A percentile compares a stretch with the other conserved stretches of the same genome.
These are phyloP conservation scores for Sinhomidia bicolor DNA, from an alignment of 2,888 invertebrate species.

Conservation along the genomic window DNA sequence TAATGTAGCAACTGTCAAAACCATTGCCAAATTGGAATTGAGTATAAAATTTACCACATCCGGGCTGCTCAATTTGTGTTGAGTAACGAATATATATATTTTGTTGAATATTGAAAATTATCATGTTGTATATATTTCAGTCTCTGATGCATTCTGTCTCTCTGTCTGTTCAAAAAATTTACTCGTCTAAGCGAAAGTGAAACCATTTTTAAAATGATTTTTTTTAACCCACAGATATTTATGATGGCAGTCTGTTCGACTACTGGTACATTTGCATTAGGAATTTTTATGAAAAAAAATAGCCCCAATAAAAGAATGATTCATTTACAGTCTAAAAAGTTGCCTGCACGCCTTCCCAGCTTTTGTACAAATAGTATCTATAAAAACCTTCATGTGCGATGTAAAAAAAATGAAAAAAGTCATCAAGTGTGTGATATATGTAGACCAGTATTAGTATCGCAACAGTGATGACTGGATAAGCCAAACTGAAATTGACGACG, in stretches of 20 bases:
- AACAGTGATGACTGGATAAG: neutral
- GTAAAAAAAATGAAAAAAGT: too few relatives aligned
- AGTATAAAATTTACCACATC: constrained; percentile 19
- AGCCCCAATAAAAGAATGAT: neutral
- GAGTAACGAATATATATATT: too few relatives aligned
- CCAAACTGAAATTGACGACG: neutral
- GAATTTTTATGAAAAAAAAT: too few relatives aligned
- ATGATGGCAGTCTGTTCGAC: too few relatives aligned
- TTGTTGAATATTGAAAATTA: constrained; percentile 11
- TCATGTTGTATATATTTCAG: neutral
- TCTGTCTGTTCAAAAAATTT: too few relatives aligned
- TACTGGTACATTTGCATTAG: too few relatives aligned
- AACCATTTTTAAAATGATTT: too few relatives aligned
- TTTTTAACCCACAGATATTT: too few relatives aligned
- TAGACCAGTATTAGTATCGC: too few relatives aligned
- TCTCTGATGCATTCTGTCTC: too few relatives aligned
- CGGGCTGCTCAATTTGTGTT: constrained; percentile 8
- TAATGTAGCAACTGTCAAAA: neutral
- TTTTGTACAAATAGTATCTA: neutral
- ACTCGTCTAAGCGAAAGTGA: too few relatives aligned
- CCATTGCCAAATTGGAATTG: constrained; percentile 13
- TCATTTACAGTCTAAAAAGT: constrained; percentile 18
- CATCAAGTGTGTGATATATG: too few relatives aligned
- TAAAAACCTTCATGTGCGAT: neutral
- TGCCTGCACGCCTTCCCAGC: neutral